Percentiles rank a stretch among this genome's conserved stretches.
These are phyloP conservation scores for Poeciliopsis gracilis DNA, from an alignment of 2,797 vertebrate genomes.

Conservation along the genomic window DNA sequence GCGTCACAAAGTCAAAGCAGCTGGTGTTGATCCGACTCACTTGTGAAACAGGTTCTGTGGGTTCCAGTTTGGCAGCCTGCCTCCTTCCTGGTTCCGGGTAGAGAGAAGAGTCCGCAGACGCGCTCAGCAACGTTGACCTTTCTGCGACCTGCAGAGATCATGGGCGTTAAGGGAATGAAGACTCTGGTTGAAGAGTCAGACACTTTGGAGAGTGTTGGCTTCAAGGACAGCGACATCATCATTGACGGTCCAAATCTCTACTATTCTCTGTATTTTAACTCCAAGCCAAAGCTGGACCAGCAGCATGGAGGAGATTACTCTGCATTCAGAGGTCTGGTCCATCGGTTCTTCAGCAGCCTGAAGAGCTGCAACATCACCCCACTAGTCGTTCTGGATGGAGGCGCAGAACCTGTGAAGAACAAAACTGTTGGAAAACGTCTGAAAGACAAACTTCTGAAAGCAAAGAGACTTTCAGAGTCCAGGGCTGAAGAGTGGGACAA, in stretches of 20 bases:
- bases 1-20: too few species aligned
- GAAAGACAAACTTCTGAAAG: neutral
- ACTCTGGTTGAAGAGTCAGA: neutral
- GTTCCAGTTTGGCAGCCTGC: neutral
- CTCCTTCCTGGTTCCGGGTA: neutral
- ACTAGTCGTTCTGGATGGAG: neutral
- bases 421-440: neutral
- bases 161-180: neutral
- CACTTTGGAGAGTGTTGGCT: neutral
- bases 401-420: neutral
- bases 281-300: neutral
- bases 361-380: neutral
- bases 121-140: neutral
- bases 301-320: slow-evolving; percentile 17
- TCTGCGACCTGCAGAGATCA: accelerated
- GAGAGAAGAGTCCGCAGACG: neutral
- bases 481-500: neutral
- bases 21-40: neutral
- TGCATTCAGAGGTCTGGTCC: slow-evolving; percentile 1
- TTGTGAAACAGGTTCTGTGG: neutral
- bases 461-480: neutral
- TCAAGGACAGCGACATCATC: neutral
- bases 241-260: slow-evolving; percentile 17
- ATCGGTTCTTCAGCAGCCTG: neutral
- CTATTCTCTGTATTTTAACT: neutral